These are phyloP conservation scores for Nicator chloris DNA, from an alignment of 2,113 vertebrate genomes.

Conservation along the genomic window DNA sequence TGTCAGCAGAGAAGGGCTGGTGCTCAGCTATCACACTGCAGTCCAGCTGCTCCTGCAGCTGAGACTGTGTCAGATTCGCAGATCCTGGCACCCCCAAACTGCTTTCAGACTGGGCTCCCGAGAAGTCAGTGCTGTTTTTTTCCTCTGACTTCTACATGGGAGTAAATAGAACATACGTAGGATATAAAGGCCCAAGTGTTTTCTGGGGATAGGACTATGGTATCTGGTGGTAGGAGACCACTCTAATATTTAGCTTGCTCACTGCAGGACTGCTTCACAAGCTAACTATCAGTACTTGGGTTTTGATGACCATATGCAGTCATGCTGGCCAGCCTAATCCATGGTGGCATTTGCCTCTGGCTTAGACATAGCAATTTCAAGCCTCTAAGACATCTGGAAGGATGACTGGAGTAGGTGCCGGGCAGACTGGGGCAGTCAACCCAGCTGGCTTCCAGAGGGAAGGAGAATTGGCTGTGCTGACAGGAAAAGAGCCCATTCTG, in stretches of 20 bases:
- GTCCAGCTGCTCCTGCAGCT: background rate
- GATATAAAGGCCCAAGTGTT: background rate
- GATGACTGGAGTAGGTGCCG: background rate
- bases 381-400: background rate
- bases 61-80: background rate
- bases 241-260: background rate
- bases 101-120: background rate
- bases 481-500: background rate
- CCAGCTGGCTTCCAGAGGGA: background rate
- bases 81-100: background rate
- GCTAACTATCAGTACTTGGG: background rate
- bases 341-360: background rate
- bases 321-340: background rate
- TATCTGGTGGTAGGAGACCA: background rate
- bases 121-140: background rate
- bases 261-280: background rate
- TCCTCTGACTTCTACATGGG: background rate
- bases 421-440: background rate
- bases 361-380: background rate
- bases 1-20: rapidly evolving
- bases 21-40: background rate
- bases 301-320: rapidly evolving
- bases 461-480: background rate
- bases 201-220: background rate
- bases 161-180: background rate